Percentiles rank a stretch among this genome's conserved stretches.
Conservation (phyloP, 2,797 vertebrate species). For the Garrulus glandarius region DNA sequence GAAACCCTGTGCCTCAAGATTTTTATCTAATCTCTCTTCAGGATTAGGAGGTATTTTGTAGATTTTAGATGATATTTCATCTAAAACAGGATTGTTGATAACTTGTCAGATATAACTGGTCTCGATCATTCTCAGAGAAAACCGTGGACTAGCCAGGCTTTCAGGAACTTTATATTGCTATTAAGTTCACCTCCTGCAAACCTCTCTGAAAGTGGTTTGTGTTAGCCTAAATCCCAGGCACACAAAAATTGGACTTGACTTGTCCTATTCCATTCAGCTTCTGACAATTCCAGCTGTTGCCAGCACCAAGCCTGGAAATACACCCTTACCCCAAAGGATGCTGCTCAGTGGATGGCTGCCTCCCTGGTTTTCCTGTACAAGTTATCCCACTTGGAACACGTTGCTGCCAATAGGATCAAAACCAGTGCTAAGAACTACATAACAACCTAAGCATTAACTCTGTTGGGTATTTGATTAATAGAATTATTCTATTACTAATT, state of each 20-base stretch:
- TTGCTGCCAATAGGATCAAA: neutral
- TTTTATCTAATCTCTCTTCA: neutral
- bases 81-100: neutral
- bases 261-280: neutral
- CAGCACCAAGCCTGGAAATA: neutral
- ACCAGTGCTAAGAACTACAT: neutral
- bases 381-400: neutral
- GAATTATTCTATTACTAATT: neutral
- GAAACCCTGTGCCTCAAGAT: neutral
- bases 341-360: neutral
- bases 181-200: neutral
- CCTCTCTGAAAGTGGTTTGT: neutral
- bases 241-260: neutral
- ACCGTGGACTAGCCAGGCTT: neutral
- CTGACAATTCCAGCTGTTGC: neutral
- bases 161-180: neutral
- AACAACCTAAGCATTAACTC: neutral
- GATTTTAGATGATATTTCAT: neutral
- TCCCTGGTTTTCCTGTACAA: neutral
- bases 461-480: neutral
- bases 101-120: neutral
- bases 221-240: neutral
- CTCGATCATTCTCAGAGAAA: neutral
- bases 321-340: neutral
- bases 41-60: neutral